These are phyloP conservation scores for Athetis lepigone DNA, from an alignment of 2,888 invertebrate species.

Conservation along the genomic window DNA sequence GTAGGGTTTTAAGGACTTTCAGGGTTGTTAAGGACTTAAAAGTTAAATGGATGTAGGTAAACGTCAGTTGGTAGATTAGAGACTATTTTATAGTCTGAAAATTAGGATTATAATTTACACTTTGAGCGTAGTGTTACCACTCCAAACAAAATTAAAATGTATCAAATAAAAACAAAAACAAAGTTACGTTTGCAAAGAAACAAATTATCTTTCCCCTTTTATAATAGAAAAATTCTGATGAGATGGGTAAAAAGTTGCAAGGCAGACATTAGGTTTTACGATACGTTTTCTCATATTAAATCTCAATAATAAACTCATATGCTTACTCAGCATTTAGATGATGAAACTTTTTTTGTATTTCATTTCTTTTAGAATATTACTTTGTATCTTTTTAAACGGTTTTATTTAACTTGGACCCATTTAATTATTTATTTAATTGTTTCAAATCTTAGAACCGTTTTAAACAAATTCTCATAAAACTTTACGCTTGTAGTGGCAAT, in stretches of 20 bases:
- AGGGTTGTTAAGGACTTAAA: conserved; percentile 17
- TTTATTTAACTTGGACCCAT: too few species aligned
- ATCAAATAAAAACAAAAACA: neutral
- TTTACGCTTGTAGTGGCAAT: too few species aligned
- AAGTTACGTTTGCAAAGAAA: neutral
- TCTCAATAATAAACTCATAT: neutral
- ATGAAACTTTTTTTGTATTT: conserved; percentile 1
- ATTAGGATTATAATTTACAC: conserved; percentile 1
- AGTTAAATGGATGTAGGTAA: conserved; percentile 22
- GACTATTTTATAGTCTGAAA: neutral
- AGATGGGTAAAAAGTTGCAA: neutral
- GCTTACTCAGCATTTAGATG: neutral
- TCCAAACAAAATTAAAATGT: neutral
- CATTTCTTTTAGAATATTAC: neutral
- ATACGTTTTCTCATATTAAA: conserved; percentile 8
- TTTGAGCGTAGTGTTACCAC: neutral
- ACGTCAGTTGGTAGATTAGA: conserved; percentile 2
- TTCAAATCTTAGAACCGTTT: too few species aligned
- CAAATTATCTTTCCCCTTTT: neutral
- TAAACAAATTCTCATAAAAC: too few species aligned
- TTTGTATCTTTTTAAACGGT: neutral
- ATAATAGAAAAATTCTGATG: conserved; percentile 1
- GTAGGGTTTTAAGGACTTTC: conserved; percentile 21
- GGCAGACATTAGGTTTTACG: conserved; percentile 16
- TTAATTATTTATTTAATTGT: too few species aligned